Percentiles rank a stretch among this genome's conserved stretches.
Conservation (phyloP, 2,888 invertebrate genomes). For the Mesorhabditis spiculigera region DNA sequence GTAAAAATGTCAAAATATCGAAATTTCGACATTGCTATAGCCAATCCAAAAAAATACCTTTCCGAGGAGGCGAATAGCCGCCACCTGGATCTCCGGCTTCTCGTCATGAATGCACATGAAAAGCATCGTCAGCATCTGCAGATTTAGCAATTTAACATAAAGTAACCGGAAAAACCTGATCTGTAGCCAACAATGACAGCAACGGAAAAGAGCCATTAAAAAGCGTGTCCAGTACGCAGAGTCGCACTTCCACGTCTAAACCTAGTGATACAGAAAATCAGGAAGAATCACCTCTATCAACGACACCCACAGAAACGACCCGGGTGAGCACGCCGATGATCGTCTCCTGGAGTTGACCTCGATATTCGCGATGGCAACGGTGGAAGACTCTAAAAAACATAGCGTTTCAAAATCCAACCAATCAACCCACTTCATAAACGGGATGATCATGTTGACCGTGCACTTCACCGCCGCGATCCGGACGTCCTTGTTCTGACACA, state of each 20-base stretch:
- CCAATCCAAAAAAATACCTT: too few species aligned
- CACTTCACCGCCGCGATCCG: slow-evolving; percentile 90
- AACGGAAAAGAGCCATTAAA: neutral
- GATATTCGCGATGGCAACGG: slow-evolving; percentile 26
- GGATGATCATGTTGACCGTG: slow-evolving; percentile 80
- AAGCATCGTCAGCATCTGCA: slow-evolving; percentile 85
- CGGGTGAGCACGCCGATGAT: slow-evolving; percentile 87
- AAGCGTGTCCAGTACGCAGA: slow-evolving; percentile 84
- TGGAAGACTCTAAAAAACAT: slow-evolving; percentile 17
- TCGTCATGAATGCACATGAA: slow-evolving; percentile 96
- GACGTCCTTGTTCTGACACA: slow-evolving; percentile 85
- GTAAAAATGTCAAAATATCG: too few species aligned
- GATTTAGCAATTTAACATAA: too few species aligned
- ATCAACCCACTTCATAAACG: slow-evolving; percentile 70
- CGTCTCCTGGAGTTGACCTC: slow-evolving; percentile 70
- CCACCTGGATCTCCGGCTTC: slow-evolving; percentile 48
- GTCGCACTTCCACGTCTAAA: slow-evolving; percentile 82
- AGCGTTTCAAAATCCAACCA: neutral
- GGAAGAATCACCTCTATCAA: slow-evolving; percentile 71
- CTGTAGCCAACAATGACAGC: neutral
- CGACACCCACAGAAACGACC: slow-evolving; percentile 85
- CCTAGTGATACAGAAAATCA: neutral
- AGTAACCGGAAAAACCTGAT: neutral
- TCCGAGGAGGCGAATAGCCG: too few species aligned
- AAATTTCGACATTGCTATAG: too few species aligned